These are phyloP conservation scores for Dicrurus megarhynchus DNA, from an alignment of 2,113 vertebrate species.

Conservation along the genomic window DNA sequence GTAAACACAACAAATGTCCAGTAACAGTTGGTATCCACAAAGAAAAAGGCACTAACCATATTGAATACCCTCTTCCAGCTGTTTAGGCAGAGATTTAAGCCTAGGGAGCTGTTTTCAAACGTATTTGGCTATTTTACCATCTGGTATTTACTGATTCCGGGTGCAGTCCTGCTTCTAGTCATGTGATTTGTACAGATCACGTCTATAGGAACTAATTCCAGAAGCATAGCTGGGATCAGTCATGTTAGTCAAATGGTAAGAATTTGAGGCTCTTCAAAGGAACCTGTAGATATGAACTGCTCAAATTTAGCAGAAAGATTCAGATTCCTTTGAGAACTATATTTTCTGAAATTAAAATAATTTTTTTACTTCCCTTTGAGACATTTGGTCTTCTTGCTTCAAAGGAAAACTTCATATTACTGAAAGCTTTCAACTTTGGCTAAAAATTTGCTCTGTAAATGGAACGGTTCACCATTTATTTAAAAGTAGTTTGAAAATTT, in stretches of 20 bases:
- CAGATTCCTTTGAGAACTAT: neutral
- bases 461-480: neutral
- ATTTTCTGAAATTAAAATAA: neutral
- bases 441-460: neutral
- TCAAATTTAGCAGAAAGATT: neutral
- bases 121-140: conserved; percentile 28
- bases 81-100: conserved; percentile 35
- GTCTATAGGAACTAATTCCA: neutral
- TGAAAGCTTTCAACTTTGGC: neutral
- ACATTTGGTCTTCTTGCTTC: neutral
- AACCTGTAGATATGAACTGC: neutral
- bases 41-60: conserved; percentile 20
- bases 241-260: neutral
- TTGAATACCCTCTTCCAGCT: conserved; percentile 43
- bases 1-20: conserved; percentile 23
- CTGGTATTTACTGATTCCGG: conserved; percentile 45
- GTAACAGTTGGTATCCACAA: conserved; percentile 18
- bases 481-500: neutral
- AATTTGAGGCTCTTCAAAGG: neutral
- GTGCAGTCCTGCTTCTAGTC: neutral
- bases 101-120: conserved; percentile 6
- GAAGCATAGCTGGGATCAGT: neutral
- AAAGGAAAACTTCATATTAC: neutral
- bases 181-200: neutral
- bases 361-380: neutral